Base-by-base conservation (phyloP, 2,888 invertebrate species). In the Belgica antarctica region DNA sequence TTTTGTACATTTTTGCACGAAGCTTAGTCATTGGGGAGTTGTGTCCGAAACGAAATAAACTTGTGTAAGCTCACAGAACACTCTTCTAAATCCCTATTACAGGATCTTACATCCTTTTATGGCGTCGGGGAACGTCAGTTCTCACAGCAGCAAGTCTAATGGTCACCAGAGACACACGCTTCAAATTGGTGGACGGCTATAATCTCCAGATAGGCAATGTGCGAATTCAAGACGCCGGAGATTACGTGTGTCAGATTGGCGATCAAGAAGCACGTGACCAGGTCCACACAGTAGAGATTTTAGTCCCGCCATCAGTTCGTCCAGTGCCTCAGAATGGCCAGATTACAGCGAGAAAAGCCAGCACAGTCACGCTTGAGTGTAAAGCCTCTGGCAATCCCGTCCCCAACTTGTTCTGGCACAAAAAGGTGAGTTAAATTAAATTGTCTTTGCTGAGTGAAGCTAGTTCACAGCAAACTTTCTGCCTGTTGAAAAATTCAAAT, bases 161-260 rank as follows among this genome's bases (percentile, higher is more conserved):
- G 84, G 87, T 89, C 72, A 86, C 87, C 1, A 79, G 87, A 36
- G 88, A 89, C 75, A 82, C 84, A 68, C 76, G 88, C 72, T 87
- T 88, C 77, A 82, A 86, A 8, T 82, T 89, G 52, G 86, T 87
- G 2, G 86, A 87, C 70, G 88, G 88, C 1, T 88, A 86, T 76
- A 87, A 88, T 75, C 79, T 89, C 71, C 87, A 88, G 79, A 88
- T 89, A 73, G 85, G 85, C 63, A 86, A 86, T 73, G 86, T 89
- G 0, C 85, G 86, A 52, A 87, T 88, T 0, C 87, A 87, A 80
- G 88, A 89, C 75, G 88, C 88, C 0, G 86, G 86, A 0, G 86
- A 88, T 78, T 89, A 89, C 77, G 86, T 88, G 12, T 89, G 89
- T 75, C 88, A 88, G 78, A 84, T 89, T 46, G 87, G 87, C 0